A percentile compares a stretch with the other conserved stretches of the same genome.
Evolutionary conservation across 2,113 vertebrate species (phyloP).

Genomic region (Onychostoma macrolepis): DNA sequence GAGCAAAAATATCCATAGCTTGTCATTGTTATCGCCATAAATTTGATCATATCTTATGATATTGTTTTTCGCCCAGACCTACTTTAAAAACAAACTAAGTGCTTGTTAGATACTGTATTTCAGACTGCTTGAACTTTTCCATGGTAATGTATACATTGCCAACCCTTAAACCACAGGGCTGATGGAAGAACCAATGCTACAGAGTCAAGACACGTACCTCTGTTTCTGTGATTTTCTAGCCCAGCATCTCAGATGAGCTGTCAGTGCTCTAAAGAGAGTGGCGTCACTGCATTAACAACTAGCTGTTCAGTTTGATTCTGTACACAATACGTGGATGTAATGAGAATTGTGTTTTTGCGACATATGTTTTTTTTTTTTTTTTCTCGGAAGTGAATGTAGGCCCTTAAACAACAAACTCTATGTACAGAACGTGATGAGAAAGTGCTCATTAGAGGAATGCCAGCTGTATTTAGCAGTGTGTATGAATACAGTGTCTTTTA

Average conservation of each 20-base stretch:
- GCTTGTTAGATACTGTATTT: neutral
- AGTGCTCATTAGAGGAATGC: neutral
- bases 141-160: neutral
- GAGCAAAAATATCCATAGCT: neutral
- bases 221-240: constrained; percentile 11
- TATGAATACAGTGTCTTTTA: neutral
- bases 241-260: neutral
- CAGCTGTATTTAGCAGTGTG: neutral
- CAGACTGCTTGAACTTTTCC: neutral
- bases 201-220: constrained; percentile 3
- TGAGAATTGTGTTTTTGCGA: neutral
- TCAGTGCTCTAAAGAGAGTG: constrained; percentile 16
- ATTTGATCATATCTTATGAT: neutral
- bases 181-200: neutral
- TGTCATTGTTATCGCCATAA: neutral
- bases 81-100: neutral
- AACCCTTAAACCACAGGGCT: neutral
- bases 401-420: neutral
- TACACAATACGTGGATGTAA: constrained; percentile 7
- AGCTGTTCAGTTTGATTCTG: constrained; percentile 14
- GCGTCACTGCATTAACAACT: constrained; percentile 19
- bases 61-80: neutral
- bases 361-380: neutral
- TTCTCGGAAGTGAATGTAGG: neutral
- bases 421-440: neutral